Percentiles rank a stretch among this genome's conserved stretches.
Conservation (phyloP, 2,113 vertebrate species). For the Pygoscelis adeliae region DNA sequence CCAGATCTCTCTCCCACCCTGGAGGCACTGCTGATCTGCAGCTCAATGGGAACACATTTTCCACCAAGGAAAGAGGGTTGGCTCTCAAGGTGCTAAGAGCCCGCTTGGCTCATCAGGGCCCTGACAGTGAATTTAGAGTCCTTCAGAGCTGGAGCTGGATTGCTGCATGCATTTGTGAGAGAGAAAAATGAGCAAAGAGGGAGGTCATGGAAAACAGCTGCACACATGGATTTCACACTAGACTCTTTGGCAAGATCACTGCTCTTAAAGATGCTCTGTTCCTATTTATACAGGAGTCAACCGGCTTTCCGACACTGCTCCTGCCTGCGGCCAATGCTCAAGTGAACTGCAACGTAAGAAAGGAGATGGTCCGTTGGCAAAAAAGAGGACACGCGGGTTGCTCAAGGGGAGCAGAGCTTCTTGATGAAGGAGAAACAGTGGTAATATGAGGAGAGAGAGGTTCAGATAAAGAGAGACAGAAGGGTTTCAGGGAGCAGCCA, state of each 20-base stretch:
- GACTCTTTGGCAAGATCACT: neutral
- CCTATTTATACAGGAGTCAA: neutral
- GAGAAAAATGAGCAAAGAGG: neutral
- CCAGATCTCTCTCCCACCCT: neutral
- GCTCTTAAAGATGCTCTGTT: neutral
- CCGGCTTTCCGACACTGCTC: neutral
- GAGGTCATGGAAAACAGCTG: neutral
- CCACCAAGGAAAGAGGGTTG: neutral
- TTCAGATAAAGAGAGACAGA: neutral
- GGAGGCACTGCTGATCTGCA: neutral
- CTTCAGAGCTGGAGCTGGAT: neutral
- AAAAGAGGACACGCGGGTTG: neutral
- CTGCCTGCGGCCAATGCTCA: neutral
- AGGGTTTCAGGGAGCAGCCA: neutral
- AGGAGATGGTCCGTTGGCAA: neutral
- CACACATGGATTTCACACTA: neutral
- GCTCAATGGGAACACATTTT: neutral
- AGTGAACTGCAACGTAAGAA: accelerated
- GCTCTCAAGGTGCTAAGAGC: neutral
- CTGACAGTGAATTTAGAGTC: neutral
- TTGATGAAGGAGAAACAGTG: neutral
- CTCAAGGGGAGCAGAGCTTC: neutral
- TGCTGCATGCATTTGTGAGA: neutral
- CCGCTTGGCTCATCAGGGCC: neutral
- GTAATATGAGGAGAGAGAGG: neutral